phyloP scores from a whole-genome alignment of 2,797 vertebrate genomes.

The Sus cebifrons region DNA sequence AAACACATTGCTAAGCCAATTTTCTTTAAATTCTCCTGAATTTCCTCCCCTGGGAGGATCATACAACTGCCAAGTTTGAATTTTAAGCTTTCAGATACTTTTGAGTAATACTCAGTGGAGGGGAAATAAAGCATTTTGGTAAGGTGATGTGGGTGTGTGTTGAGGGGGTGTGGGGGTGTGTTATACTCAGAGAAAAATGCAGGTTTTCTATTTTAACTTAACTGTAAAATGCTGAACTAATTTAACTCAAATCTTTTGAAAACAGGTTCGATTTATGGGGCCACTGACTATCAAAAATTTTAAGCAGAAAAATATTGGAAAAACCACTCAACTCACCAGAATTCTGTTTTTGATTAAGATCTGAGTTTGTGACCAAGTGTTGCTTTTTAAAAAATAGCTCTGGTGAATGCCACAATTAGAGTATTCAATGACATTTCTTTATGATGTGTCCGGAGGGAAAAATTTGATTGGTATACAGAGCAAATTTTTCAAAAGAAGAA shows the following conservation, averaged over 20 bases:
- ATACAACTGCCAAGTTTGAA: slow-evolving; percentile 79
- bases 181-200: slow-evolving; percentile 51
- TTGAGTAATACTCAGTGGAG: slow-evolving; percentile 74
- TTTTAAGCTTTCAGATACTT: slow-evolving; percentile 79
- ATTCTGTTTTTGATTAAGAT: slow-evolving; percentile 77
- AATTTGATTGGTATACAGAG: slow-evolving; percentile 61
- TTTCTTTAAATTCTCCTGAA: slow-evolving; percentile 80
- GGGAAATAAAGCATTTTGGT: slow-evolving; percentile 58
- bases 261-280: slow-evolving; percentile 40
- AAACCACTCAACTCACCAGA: slow-evolving; percentile 64
- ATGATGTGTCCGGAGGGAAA: slow-evolving; percentile 58
- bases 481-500: slow-evolving; percentile 56
- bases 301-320: slow-evolving; percentile 69
- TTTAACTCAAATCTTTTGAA: slow-evolving; percentile 70
- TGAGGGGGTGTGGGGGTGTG: background rate
- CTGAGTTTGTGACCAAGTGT: slow-evolving; percentile 62
- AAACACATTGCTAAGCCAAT: slow-evolving; percentile 86
- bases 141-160: slow-evolving; percentile 42
- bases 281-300: slow-evolving; percentile 71
- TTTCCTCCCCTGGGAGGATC: slow-evolving; percentile 80
- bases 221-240: slow-evolving; percentile 62
- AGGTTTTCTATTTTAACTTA: slow-evolving; percentile 62
- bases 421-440: slow-evolving; percentile 72
- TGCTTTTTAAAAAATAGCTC: slow-evolving; percentile 66
- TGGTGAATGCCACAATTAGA: slow-evolving; percentile 70